A percentile compares a stretch with the other conserved stretches of the same genome.
Evolutionary conservation across 2,888 invertebrate genomes (phyloP).

Genomic region (Agriotes lineatus): DNA sequence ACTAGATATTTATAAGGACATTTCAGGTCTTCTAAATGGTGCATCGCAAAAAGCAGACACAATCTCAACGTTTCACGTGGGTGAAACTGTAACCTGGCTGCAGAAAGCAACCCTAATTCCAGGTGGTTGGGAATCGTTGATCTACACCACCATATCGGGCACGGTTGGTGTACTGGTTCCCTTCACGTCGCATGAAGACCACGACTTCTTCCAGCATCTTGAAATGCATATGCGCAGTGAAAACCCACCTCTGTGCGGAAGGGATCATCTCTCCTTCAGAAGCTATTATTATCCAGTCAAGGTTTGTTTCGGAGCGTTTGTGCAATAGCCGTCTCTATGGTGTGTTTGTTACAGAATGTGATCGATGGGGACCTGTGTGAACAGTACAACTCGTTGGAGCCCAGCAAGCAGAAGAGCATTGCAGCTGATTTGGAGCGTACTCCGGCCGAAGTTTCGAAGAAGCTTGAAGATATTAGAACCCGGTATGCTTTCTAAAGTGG

Average conservation of each 20-base stretch:
- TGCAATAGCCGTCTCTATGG: background rate
- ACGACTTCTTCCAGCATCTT: slow-evolving; percentile 98
- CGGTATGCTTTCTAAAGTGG: slow-evolving; percentile 93
- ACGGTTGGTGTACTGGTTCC: slow-evolving; percentile 94
- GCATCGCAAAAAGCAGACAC: slow-evolving; percentile 98
- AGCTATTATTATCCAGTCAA: slow-evolving; percentile 98
- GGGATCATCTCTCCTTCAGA: slow-evolving; percentile 97
- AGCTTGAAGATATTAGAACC: slow-evolving; percentile 98
- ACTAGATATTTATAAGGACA: too few relatives aligned
- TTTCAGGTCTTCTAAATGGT: slow-evolving; percentile 86
- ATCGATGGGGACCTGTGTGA: slow-evolving; percentile 99
- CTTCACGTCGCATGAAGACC: slow-evolving; percentile 96
- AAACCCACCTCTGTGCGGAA: slow-evolving; percentile 94
- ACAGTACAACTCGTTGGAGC: slow-evolving; percentile 96
- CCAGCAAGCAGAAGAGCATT: slow-evolving; percentile 93
- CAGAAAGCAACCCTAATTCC: slow-evolving; percentile 97
- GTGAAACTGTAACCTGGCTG: slow-evolving; percentile 95
- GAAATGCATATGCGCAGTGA: slow-evolving; percentile 99
- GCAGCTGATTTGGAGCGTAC: slow-evolving; percentile 95
- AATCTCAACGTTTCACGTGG: slow-evolving; percentile 93
- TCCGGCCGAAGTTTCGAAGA: slow-evolving; percentile 97
- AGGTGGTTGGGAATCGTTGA: slow-evolving; percentile 95
- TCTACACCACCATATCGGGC: slow-evolving; percentile 96
- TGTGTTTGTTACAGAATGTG: slow-evolving; percentile 80
- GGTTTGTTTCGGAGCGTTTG: slow-evolving; percentile 67